Conservation (phyloP, 2,888 invertebrate genomes). For the Drosophila cognata region DNA sequence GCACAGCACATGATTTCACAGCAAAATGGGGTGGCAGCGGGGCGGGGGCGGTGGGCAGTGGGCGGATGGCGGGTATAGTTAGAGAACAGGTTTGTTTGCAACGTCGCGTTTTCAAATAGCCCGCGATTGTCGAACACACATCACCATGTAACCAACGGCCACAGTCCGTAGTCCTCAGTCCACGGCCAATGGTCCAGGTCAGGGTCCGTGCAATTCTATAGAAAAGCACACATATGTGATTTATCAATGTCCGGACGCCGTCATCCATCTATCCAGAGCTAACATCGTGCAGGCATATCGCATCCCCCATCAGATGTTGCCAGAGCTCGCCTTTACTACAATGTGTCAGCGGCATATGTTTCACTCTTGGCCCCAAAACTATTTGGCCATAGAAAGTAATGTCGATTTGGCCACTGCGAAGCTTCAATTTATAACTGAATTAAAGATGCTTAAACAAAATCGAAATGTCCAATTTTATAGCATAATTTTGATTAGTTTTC, state of each 20-base stretch:
- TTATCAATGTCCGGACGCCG: constrained; percentile 73
- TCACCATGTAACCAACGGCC: constrained; percentile 17
- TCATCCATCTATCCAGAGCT: constrained; percentile 69
- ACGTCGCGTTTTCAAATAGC: constrained; percentile 46
- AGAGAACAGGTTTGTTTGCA: constrained; percentile 49
- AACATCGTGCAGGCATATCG: constrained; percentile 25
- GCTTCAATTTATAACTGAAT: constrained; percentile 35
- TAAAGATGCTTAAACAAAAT: constrained; percentile 13
- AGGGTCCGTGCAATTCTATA: constrained; percentile 18
- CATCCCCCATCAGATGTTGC: constrained; percentile 23
- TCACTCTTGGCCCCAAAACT: constrained; percentile 52
- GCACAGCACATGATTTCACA: constrained; percentile 48
- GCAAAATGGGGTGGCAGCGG: background rate
- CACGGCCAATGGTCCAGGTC: background rate
- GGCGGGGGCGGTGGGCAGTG: background rate
- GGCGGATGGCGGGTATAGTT: background rate
- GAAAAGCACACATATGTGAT: constrained; percentile 64
- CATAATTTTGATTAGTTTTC: background rate
- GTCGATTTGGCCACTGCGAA: constrained; percentile 13
- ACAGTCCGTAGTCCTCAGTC: background rate
- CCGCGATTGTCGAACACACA: constrained; percentile 37
- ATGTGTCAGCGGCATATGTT: constrained; percentile 69
- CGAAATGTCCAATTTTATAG: background rate
- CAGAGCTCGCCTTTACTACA: constrained; percentile 24
- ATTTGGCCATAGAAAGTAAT: constrained; percentile 39